Evolutionary conservation across 2,888 invertebrate species (phyloP).

Genomic region (Embidobia sp.): DNA sequence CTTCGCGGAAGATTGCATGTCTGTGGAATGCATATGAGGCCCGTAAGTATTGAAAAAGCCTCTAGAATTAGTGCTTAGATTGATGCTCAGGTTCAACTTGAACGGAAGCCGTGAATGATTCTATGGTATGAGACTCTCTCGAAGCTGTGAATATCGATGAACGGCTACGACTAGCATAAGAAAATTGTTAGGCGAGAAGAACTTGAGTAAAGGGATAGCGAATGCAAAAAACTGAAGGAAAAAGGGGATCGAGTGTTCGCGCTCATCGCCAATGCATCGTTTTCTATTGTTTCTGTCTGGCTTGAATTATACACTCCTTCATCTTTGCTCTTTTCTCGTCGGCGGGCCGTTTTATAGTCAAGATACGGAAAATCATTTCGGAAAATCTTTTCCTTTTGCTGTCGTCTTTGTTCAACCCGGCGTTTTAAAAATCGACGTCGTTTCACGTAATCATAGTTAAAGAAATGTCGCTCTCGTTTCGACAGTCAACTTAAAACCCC

Average conservation of each 20-base stretch:
- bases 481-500: slow-evolving; percentile 31
- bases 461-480: slow-evolving; percentile 49
- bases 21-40: slow-evolving; percentile 49
- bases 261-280: slow-evolving; percentile 45
- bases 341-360: slow-evolving; percentile 28
- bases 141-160: slow-evolving; percentile 53
- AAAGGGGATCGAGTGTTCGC: slow-evolving; percentile 43
- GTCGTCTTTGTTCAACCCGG: slow-evolving; percentile 24
- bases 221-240: slow-evolving; percentile 23
- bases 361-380: slow-evolving; percentile 40
- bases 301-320: slow-evolving; percentile 40
- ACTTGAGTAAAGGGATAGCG: slow-evolving; percentile 1
- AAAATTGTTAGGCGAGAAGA: slow-evolving; percentile 41
- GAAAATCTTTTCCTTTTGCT: slow-evolving; percentile 15
- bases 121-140: slow-evolving; percentile 28
- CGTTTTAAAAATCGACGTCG: slow-evolving; percentile 46
- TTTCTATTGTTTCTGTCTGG: slow-evolving; percentile 43
- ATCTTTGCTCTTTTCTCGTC: slow-evolving; percentile 23
- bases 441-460: slow-evolving; percentile 44
- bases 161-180: slow-evolving; percentile 33
- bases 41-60: slow-evolving; percentile 54
- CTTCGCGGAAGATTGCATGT: slow-evolving; percentile 44
- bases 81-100: slow-evolving; percentile 55
- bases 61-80: slow-evolving; percentile 47
- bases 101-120: slow-evolving; percentile 49